These are phyloP conservation scores for Diploscapter pachys DNA, from an alignment of 1,140 invertebrate genomes.

Conservation along the genomic window DNA sequence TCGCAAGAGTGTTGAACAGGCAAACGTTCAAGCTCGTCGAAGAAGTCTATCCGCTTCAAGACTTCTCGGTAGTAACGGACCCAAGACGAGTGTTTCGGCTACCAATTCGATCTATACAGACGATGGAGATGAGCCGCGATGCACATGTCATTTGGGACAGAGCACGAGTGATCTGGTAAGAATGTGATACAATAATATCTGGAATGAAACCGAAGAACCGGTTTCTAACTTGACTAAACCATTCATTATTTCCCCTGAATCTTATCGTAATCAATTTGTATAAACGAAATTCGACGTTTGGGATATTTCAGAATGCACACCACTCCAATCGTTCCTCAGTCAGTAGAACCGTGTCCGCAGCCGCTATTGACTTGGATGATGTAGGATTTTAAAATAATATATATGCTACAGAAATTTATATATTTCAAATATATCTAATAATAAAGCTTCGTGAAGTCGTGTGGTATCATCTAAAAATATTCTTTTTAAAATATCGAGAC, in stretches of 20 bases:
- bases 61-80: conserved; percentile 12
- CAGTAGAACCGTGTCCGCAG: conserved; percentile 19
- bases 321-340: conserved; percentile 15
- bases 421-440: neutral
- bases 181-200: no score
- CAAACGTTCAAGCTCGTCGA: conserved; percentile 5
- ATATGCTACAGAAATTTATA: neutral
- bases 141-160: conserved; percentile 24
- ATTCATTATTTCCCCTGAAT: conserved; percentile 2
- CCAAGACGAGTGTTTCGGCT: conserved; percentile 3
- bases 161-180: conserved; percentile 9
- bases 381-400: neutral
- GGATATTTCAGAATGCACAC: no score
- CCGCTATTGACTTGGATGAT: conserved; percentile 11
- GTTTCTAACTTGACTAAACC: neutral
- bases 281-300: neutral
- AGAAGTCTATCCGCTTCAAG: conserved; percentile 33
- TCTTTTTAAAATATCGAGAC: neutral
- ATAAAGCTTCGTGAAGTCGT: neutral
- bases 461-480: neutral
- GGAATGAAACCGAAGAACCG: neutral
- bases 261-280: conserved; percentile 13
- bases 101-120: conserved; percentile 3
- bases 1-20: conserved; percentile 29
- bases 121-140: conserved; percentile 23